These are phyloP conservation scores for Rhopalosiphum padi DNA, from an alignment of 1,140 invertebrate genomes.

Conservation along the genomic window DNA sequence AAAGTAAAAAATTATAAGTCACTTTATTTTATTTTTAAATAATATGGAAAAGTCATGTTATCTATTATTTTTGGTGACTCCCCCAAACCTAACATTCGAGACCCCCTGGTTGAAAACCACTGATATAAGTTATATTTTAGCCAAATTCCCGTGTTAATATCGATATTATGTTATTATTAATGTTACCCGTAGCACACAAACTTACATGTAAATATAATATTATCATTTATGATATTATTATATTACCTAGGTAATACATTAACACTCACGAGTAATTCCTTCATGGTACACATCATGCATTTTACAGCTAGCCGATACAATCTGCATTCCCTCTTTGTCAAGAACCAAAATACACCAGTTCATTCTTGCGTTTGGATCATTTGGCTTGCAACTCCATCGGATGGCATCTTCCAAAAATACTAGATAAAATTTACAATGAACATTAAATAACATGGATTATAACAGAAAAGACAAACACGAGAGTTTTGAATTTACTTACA, in stretches of 20 bases:
- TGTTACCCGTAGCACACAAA: neutral
- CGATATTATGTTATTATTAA: neutral
- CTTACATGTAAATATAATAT: neutral
- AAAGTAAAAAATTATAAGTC: too few relatives aligned
- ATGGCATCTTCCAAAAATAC: neutral
- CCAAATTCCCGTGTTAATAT: neutral
- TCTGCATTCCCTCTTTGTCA: constrained; percentile 96
- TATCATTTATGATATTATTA: neutral
- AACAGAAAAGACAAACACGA: too few relatives aligned
- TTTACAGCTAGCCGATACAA: constrained; percentile 99
- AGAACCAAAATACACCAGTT: constrained; percentile 95
- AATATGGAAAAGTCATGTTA: too few relatives aligned
- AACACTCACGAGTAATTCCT: constrained; percentile 89
- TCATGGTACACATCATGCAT: constrained; percentile 99
- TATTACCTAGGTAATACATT: neutral
- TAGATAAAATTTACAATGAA: neutral
- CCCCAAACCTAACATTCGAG: too few relatives aligned
- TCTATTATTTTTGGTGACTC: too few relatives aligned
- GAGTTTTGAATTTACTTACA: neutral
- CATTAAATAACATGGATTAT: neutral
- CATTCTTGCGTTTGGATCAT: neutral
- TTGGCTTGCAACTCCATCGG: neutral
- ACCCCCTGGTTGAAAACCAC: too few relatives aligned
- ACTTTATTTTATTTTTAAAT: too few relatives aligned
- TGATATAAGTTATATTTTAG: neutral